These are phyloP conservation scores for Eurystomus glaucurus DNA, from an alignment of 2,797 vertebrate species.

Conservation along the genomic window DNA sequence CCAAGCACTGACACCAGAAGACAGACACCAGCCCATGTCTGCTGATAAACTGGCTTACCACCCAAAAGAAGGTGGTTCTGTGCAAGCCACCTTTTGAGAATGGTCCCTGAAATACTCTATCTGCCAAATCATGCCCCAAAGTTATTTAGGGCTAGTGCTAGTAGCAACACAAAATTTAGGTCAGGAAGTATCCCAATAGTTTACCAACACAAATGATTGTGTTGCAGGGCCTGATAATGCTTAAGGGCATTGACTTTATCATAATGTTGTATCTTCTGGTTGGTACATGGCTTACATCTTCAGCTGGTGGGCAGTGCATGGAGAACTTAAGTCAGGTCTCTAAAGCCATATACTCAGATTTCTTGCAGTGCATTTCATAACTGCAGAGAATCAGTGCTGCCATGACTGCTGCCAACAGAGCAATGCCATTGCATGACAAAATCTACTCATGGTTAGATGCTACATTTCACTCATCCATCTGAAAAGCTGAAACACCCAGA, in stretches of 20 bases:
- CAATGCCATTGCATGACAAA: not conserved
- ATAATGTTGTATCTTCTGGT: not conserved
- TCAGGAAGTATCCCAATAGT: not conserved
- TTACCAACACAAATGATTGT: not conserved
- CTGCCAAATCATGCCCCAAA: not conserved
- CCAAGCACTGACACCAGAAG: not conserved
- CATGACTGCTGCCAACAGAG: not conserved
- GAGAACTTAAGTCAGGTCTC: not conserved
- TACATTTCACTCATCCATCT: not conserved
- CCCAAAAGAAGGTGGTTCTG: not conserved
- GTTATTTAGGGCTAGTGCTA: not conserved
- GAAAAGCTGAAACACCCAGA: not conserved
- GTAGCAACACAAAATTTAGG: not conserved
- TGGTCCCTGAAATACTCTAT: not conserved
- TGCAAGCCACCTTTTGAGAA: not conserved
- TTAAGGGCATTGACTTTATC: not conserved
- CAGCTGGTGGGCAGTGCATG: not conserved
- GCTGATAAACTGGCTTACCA: not conserved
- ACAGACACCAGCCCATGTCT: not conserved
- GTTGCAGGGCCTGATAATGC: not conserved
- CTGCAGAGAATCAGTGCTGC: not conserved
- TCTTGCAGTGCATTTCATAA: not conserved
- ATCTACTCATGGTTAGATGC: not conserved
- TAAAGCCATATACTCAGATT: not conserved
- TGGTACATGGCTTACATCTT: not conserved